These are phyloP conservation scores for Apostichopus leukothele DNA, from an alignment of 53 echinoderm and acorn worm genomes.

Conservation along the genomic window DNA sequence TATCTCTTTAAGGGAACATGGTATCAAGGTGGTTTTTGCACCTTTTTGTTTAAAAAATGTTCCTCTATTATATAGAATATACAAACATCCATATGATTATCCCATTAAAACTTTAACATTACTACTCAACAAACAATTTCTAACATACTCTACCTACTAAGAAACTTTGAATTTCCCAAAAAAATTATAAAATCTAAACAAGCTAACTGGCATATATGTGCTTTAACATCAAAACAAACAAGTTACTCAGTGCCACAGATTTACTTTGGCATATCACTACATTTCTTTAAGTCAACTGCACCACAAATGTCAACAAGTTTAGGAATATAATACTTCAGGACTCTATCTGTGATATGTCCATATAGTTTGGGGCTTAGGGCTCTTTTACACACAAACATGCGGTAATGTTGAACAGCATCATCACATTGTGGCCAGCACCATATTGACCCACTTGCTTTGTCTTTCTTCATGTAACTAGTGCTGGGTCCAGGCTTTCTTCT, in stretches of 20 bases:
- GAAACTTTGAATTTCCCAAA: too few species aligned
- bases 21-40: too few species aligned
- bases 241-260: not conserved
- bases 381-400: slow-evolving; percentile 5
- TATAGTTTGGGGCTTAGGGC: not conserved
- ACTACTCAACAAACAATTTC: too few species aligned
- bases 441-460: not conserved
- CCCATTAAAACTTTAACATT: too few species aligned
- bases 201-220: too few species aligned
- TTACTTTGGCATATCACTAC: slow-evolving; percentile 14
- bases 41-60: too few species aligned
- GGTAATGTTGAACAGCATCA: slow-evolving; percentile 24
- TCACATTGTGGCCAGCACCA: not conserved
- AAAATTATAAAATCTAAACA: too few species aligned
- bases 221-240: too few species aligned
- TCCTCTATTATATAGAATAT: too few species aligned
- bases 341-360: slow-evolving; percentile 2
- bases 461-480: slow-evolving; percentile 19
- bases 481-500: not conserved
- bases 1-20: too few species aligned
- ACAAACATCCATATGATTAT: too few species aligned
- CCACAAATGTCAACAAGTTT: slow-evolving; percentile 29
- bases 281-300: not conserved
- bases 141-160: too few species aligned
- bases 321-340: slow-evolving; percentile 24